Evolutionary conservation across 2,113 vertebrate species (phyloP).

Genomic region (Phylloscopus trochilus): DNA sequence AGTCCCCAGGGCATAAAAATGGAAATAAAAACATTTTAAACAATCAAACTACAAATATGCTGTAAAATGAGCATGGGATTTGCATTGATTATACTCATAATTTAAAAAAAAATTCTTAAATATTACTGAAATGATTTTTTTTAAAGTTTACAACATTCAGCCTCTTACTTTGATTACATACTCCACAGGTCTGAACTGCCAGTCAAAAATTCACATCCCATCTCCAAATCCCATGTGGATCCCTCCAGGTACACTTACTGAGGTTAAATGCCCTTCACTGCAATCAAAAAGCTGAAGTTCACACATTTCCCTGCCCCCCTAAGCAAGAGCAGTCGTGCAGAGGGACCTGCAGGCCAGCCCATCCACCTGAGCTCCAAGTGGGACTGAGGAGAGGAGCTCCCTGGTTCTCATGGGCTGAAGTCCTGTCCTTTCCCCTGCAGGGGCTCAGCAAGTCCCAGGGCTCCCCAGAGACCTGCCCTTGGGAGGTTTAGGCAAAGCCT

Average conservation of each 20-base stretch:
- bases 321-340: not conserved
- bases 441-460: not conserved
- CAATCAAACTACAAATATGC: not conserved
- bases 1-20: not conserved
- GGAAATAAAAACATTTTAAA: not conserved
- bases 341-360: no score
- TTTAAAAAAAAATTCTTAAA: not conserved
- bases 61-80: not conserved
- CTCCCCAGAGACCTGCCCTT: not conserved
- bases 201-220: not conserved
- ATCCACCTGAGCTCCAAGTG: not conserved
- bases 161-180: not conserved
- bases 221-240: not conserved
- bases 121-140: not conserved
- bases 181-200: not conserved
- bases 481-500: not conserved
- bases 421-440: not conserved
- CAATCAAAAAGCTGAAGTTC: not conserved
- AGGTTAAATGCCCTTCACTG: not conserved
- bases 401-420: rapidly evolving
- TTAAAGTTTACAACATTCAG: not conserved
- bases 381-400: not conserved
- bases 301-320: no score
- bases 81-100: not conserved
- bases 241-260: not conserved